Evolutionary conservation across 1,140 invertebrate species (phyloP).

Genomic region (Trialeurodes vaporariorum): DNA sequence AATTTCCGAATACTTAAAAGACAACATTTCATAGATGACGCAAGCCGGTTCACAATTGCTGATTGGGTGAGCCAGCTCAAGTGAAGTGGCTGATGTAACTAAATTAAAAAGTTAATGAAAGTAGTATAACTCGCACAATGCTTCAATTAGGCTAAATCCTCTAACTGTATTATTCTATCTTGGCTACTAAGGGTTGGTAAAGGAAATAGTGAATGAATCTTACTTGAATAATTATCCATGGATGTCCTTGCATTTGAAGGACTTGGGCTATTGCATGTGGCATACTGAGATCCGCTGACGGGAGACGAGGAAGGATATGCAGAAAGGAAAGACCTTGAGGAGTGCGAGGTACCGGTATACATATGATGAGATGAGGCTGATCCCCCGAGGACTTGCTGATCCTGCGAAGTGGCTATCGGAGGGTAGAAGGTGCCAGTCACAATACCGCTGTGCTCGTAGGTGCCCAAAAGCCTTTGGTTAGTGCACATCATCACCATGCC

Average conservation of each 20-base stretch:
- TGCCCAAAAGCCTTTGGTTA: slow-evolving; percentile 44
- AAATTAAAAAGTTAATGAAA: too few species aligned
- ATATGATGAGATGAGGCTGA: slow-evolving; percentile 13
- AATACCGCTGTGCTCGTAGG: slow-evolving; percentile 29
- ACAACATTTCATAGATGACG: too few species aligned
- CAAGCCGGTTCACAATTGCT: too few species aligned
- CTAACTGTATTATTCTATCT: too few species aligned
- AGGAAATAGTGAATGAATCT: too few species aligned
- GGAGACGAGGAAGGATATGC: neutral
- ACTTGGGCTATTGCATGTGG: neutral
- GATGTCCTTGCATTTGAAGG: neutral
- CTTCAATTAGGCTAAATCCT: too few species aligned
- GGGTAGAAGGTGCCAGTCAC: slow-evolving; percentile 64
- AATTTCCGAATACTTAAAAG: too few species aligned
- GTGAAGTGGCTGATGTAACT: too few species aligned
- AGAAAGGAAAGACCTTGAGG: neutral
- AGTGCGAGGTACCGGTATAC: slow-evolving; percentile 7
- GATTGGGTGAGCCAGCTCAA: too few species aligned
- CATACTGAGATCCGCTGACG: neutral
- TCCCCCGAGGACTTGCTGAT: slow-evolving; percentile 41
- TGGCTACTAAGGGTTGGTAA: too few species aligned
- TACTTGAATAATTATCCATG: neutral
- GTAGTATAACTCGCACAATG: too few species aligned
- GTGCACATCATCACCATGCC: slow-evolving; percentile 79
- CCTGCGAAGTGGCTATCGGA: slow-evolving; percentile 63